Evolutionary conservation across 2,888 invertebrate species (phyloP), one percentile per base, ranked within the genome.

Genomic region (Perizoma affinitatum): DNA sequence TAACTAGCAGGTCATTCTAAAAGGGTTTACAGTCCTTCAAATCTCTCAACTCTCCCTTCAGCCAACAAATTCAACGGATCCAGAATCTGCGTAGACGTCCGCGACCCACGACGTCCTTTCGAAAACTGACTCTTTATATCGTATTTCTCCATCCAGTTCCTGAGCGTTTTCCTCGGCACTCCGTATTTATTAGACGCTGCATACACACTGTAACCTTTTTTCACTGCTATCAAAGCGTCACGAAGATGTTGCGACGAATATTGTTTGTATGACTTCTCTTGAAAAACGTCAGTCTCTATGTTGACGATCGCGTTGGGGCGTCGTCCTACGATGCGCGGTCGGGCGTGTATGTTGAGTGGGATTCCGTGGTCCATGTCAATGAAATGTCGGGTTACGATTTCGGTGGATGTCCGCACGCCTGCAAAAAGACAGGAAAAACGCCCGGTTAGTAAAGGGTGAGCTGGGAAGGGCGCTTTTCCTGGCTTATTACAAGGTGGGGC

Each of bases 101-200:
- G 76, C 0, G 88, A 73, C 0, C 92, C 92, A 0, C 93, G 86
- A 0, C 93, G 76, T 0, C 92, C 92, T 71, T 92, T 90, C 0
- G 92, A 92, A 68, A 92, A 93, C 74, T 93, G 92, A 69, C 93
- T 93, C 72, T 93, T 92, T 40, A 93, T 93, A 71, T 93, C 92
- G 63, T 93, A 93, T 60, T 93, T 92, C 54, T 93, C 93, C 93
- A 93, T 93, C 92, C 93, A 93, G 75, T 93, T 93, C 56, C 93
- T 74, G 34, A 93, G 76, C 36, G 93, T 93, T 59, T 93, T 93
- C 73, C 93, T 82, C 2, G 93, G 93, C 34, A 93, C 93, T 0
- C 93, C 93, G 63, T 87, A 93, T 45, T 93, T 92, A 61, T 93
- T 93, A 0, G 93, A 93, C 0, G 93, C 93, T 0, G 93, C 93